phyloP scores from a whole-genome alignment of 2,113 vertebrate genomes.

The Sebastes schlegelii region DNA sequence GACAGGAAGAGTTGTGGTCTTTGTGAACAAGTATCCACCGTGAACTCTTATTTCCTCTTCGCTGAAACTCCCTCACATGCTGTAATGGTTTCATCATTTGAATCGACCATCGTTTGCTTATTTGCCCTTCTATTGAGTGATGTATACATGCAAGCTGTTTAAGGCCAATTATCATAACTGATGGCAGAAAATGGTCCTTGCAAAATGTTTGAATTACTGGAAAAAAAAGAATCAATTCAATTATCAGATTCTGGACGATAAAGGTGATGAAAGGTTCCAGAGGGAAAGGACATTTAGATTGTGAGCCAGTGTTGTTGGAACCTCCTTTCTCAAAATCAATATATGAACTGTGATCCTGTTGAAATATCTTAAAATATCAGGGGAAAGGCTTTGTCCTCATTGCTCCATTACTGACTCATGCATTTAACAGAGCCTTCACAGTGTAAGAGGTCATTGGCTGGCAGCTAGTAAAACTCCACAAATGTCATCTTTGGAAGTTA shows the following conservation, averaged over 20 bases:
- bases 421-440: not conserved
- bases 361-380: not conserved
- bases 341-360: constrained; percentile 17
- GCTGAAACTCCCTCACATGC: constrained; percentile 12
- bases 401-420: not conserved
- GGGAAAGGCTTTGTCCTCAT: not conserved
- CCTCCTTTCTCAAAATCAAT: constrained; percentile 16
- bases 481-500: not conserved
- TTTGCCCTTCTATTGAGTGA: not conserved
- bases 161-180: not conserved
- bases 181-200: not conserved
- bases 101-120: constrained; percentile 11
- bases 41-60: constrained; percentile 31
- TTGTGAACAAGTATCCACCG: constrained; percentile 38
- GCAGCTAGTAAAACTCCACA: not conserved
- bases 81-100: constrained; percentile 11
- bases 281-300: not conserved
- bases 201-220: not conserved
- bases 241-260: not conserved
- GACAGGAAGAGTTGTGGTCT: constrained; percentile 44
- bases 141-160: not conserved
- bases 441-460: not conserved
- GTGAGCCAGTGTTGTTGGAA: not conserved
- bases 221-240: not conserved
- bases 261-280: not conserved